Conservation (phyloP, 1,140 invertebrate genomes). For the Gyrodactylus bullatarudis region DNA sequence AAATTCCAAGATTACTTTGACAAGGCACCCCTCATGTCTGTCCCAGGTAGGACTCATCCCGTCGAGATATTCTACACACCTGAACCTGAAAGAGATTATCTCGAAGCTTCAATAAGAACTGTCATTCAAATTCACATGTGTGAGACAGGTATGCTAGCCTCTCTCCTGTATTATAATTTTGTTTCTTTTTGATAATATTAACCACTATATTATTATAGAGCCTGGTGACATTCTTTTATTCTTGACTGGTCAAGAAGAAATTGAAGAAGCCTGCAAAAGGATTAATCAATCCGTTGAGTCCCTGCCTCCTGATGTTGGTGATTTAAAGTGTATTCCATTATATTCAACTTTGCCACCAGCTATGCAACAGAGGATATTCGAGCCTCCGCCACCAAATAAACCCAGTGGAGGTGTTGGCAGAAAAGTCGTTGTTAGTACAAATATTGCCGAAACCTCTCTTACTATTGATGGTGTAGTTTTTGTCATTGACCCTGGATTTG, state of each 20-base stretch:
- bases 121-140: constrained; percentile 97
- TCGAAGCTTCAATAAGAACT: constrained; percentile 88
- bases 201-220: background rate
- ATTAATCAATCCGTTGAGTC: constrained; percentile 86
- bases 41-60: constrained; percentile 71
- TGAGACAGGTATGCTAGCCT: constrained; percentile 43
- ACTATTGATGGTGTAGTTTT: constrained; percentile 99
- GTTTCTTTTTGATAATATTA: constrained; percentile 12
- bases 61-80: constrained; percentile 98
- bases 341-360: constrained; percentile 92
- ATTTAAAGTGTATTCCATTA: constrained; percentile 83
- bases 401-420: constrained; percentile 67
- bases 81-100: constrained; percentile 80
- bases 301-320: constrained; percentile 69
- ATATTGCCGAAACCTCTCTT: constrained; percentile 91
- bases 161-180: no score
- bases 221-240: constrained; percentile 65
- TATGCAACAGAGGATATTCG: constrained; percentile 83
- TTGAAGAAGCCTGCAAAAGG: constrained; percentile 91
- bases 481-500: constrained; percentile 98
- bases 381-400: constrained; percentile 48
- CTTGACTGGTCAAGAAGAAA: constrained; percentile 80
- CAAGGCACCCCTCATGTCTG: constrained; percentile 84
- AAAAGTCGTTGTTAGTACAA: constrained; percentile 82
- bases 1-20: constrained; percentile 98